Conservation (phyloP, 1,140 invertebrate species). For the Lucilia sericata region DNA sequence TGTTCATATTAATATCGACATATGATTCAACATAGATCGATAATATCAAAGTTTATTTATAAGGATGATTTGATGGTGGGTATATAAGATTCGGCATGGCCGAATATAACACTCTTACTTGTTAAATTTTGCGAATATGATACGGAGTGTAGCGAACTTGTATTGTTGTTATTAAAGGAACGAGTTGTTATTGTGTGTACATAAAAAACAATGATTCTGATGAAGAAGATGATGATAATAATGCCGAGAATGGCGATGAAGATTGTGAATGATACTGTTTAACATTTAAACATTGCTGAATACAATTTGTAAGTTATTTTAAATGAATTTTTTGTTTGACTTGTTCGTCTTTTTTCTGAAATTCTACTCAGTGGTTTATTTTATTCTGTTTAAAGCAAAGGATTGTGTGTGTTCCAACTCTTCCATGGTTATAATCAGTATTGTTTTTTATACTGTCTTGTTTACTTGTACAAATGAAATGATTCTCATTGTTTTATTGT, state of each 20-base stretch:
- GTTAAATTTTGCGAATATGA: not conserved
- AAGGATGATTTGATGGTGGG: too few species aligned
- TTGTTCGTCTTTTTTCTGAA: not conserved
- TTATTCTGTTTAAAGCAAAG: not conserved
- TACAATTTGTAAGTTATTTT: constrained; percentile 20
- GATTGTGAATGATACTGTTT: constrained; percentile 9
- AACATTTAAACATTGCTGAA: not conserved
- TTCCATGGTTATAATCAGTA: constrained; percentile 9
- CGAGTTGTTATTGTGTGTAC: not conserved
- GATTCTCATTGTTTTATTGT: not conserved
- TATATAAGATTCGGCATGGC: too few species aligned
- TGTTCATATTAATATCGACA: too few species aligned
- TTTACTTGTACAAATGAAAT: constrained; percentile 15
- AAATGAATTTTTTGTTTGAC: not conserved
- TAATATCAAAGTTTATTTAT: too few species aligned
- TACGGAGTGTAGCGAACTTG: not conserved
- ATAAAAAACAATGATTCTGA: constrained; percentile 5
- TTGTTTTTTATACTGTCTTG: constrained; percentile 1
- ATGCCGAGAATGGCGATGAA: not conserved
- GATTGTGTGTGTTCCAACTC: not conserved
- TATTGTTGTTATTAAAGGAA: not conserved
- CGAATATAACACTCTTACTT: too few species aligned
- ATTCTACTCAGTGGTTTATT: not conserved
- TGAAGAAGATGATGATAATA: not conserved
- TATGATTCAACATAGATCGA: too few species aligned